A percentile compares a stretch with the other conserved stretches of the same genome.
Evolutionary conservation across 2,888 invertebrate genomes (phyloP).

Genomic region (Nemotelus pantherinus): DNA sequence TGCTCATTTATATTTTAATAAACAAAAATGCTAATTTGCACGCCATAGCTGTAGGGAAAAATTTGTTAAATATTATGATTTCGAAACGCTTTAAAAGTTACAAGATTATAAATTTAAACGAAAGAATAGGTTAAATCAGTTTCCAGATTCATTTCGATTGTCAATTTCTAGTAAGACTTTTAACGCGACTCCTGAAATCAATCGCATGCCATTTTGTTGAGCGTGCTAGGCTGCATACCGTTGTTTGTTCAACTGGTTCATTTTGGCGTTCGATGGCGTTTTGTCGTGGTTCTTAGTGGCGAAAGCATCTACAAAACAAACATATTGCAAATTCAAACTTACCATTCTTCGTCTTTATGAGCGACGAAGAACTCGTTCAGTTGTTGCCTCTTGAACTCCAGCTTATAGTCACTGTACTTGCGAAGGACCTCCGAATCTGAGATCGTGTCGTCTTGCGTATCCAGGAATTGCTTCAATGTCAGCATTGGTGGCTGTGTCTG

Average conservation of each 20-base stretch:
- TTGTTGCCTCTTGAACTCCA: conserved; percentile 95
- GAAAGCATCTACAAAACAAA: conserved; percentile 20
- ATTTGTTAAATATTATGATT: conserved; percentile 46
- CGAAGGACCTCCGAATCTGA: conserved; percentile 96
- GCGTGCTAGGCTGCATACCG: neutral
- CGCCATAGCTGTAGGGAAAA: conserved; percentile 50
- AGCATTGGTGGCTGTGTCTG: conserved; percentile 94
- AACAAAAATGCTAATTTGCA: conserved; percentile 42
- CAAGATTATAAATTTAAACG: neutral
- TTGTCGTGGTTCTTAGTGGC: neutral
- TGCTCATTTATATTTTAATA: conserved; percentile 34
- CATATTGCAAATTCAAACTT: conserved; percentile 62
- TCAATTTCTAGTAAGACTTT: neutral
- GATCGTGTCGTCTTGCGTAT: conserved; percentile 96
- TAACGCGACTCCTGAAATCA: conserved; percentile 7
- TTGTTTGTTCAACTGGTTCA: neutral
- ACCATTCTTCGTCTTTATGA: conserved; percentile 99
- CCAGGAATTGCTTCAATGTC: conserved; percentile 95
- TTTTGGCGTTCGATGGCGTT: neutral
- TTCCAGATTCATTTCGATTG: neutral
- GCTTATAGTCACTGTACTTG: conserved; percentile 98
- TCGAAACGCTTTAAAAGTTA: neutral
- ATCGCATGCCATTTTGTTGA: neutral
- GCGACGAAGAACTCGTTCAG: conserved; percentile 98
- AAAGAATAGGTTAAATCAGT: neutral